Conservation (phyloP, 2,888 invertebrate genomes). For the Salticus scenicus region DNA sequence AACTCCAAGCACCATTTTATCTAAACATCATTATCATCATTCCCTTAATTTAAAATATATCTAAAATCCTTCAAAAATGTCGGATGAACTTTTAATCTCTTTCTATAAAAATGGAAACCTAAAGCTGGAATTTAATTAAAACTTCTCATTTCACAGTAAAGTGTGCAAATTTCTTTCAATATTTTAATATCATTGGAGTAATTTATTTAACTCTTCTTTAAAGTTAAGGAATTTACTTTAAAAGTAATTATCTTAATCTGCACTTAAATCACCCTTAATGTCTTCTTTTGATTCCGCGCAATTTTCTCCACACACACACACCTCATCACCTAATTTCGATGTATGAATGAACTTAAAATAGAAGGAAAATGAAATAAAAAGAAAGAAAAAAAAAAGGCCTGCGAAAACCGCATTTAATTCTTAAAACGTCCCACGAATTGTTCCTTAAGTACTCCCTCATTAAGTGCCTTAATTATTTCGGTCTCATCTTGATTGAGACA, state of each 20-base stretch:
- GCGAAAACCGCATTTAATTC: slow-evolving; percentile 34
- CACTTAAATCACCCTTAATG: not conserved
- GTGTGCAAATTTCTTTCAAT: not conserved
- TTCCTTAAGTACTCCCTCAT: slow-evolving; percentile 58
- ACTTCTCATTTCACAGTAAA: not conserved
- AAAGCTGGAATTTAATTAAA: slow-evolving; percentile 1
- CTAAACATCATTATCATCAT: too few species aligned
- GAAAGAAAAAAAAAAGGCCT: slow-evolving; percentile 18
- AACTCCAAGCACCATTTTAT: too few species aligned
- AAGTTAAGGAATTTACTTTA: slow-evolving; percentile 4
- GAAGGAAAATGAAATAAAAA: slow-evolving; percentile 1
- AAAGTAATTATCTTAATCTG: slow-evolving; percentile 11
- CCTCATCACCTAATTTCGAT: not conserved
- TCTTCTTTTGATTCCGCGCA: slow-evolving; percentile 2
- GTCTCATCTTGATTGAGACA: slow-evolving; percentile 56
- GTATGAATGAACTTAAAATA: not conserved
- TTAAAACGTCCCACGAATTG: slow-evolving; percentile 42
- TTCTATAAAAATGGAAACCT: too few species aligned
- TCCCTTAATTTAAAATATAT: too few species aligned
- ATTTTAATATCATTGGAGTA: not conserved
- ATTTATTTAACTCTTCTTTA: not conserved
- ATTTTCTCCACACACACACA: not conserved
- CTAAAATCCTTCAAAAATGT: too few species aligned
- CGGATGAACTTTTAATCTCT: too few species aligned
- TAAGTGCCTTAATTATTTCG: slow-evolving; percentile 60